A percentile compares a stretch with the other conserved stretches of the same genome.
Evolutionary conservation across 2,888 invertebrate genomes (phyloP).

Genomic region (Entomobrya multifasciata): DNA sequence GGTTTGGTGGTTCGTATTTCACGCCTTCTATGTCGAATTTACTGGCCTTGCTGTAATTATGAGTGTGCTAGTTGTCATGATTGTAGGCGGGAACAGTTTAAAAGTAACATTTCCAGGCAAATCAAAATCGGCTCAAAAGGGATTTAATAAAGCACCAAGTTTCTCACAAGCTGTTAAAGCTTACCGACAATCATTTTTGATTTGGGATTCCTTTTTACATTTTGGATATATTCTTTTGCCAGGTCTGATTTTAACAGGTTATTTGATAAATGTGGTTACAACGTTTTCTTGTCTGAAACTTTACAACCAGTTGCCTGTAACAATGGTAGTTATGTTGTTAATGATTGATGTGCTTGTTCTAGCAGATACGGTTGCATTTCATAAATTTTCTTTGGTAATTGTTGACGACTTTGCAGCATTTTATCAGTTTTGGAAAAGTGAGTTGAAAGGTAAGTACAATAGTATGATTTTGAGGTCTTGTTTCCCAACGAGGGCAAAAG

Average conservation of each 20-base stretch:
- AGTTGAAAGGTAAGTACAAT: too few relatives aligned
- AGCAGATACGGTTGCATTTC: too few relatives aligned
- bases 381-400: too few relatives aligned
- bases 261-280: background rate
- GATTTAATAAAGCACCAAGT: background rate
- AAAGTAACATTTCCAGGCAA: background rate
- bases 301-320: too few relatives aligned
- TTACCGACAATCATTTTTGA: background rate
- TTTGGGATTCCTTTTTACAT: background rate
- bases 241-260: background rate
- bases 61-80: background rate
- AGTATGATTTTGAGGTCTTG: too few relatives aligned
- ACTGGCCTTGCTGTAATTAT: background rate
- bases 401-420: too few relatives aligned
- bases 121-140: background rate
- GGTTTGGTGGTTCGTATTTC: background rate
- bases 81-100: background rate
- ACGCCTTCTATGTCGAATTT: background rate
- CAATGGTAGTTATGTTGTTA: too few relatives aligned
- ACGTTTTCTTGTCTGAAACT: constrained; percentile 23
- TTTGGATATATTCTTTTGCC: background rate
- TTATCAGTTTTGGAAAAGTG: too few relatives aligned
- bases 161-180: background rate
- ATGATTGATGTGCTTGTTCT: too few relatives aligned
- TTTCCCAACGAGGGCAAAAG: too few relatives aligned